A percentile compares a stretch with the other conserved stretches of the same genome.
These are phyloP conservation scores for Carposina sasakii DNA, from an alignment of 1,140 invertebrate genomes.

Conservation along the genomic window DNA sequence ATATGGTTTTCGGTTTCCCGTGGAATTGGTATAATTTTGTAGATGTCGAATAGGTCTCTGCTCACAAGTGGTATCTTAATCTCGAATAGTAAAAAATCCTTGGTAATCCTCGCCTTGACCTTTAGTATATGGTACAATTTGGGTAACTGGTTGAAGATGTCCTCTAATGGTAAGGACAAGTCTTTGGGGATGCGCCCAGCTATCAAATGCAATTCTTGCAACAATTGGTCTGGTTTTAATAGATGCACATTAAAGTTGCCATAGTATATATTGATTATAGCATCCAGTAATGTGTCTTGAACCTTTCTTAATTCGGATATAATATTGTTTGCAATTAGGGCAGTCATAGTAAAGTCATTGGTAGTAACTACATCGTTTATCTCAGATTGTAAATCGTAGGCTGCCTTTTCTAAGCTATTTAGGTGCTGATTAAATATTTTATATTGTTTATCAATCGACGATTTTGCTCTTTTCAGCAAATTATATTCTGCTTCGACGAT, in stretches of 20 bases:
- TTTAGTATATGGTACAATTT: not conserved
- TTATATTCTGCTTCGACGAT: constrained; percentile 13
- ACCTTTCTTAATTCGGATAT: constrained; percentile 12
- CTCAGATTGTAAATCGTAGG: not conserved
- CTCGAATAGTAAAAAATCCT: not conserved
- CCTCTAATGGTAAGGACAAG: constrained; percentile 15
- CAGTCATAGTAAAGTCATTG: constrained; percentile 11
- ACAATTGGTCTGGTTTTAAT: constrained; percentile 15
- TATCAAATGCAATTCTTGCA: constrained; percentile 11
- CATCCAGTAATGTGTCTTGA: constrained; percentile 16
- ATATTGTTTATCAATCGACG: constrained; percentile 8
- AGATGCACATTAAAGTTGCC: constrained; percentile 19
- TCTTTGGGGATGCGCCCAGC: constrained; percentile 14
- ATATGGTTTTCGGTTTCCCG: not conserved
- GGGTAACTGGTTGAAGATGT: not conserved
- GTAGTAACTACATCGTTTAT: constrained; percentile 8
- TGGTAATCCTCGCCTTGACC: not conserved
- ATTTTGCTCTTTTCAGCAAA: constrained; percentile 10
- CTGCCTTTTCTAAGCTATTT: not conserved
- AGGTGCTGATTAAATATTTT: constrained; percentile 14
- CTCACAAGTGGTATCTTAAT: not conserved
- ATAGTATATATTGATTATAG: constrained; percentile 18
- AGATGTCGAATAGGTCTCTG: not conserved
- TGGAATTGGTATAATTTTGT: constrained; percentile 1
- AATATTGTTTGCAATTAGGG: constrained; percentile 16